phyloP scores from a whole-genome alignment of 2,113 vertebrate species.

The Hemiprocne comata region DNA sequence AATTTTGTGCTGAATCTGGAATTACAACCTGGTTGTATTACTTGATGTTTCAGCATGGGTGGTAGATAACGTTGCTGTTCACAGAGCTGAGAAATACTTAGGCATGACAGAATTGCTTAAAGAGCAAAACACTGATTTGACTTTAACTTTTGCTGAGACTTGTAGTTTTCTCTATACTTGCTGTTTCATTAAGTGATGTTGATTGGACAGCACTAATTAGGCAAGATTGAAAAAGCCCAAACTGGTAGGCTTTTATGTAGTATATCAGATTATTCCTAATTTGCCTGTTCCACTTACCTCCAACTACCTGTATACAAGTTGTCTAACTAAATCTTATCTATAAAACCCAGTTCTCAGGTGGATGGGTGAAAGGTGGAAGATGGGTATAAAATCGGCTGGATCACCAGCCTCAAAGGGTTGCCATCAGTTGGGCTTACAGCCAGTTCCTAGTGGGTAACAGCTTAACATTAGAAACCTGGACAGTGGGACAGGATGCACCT shows the following conservation, averaged over 20 bases:
- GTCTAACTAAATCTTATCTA: not conserved
- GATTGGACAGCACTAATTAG: not conserved
- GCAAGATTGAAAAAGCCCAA: not conserved
- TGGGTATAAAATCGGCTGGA: not conserved
- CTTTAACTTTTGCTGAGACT: not conserved
- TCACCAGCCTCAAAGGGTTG: not conserved
- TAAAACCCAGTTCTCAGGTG: not conserved
- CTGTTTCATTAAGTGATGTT: not conserved
- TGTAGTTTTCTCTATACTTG: not conserved
- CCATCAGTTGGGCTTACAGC: not conserved
- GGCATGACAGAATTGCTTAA: not conserved
- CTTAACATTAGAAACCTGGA: not conserved
- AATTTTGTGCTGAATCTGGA: not conserved
- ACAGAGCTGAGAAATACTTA: not conserved
- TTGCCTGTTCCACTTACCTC: not conserved
- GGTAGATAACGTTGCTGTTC: not conserved
- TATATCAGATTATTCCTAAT: not conserved
- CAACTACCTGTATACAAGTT: not conserved
- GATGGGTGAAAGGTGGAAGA: not conserved
- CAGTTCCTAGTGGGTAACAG: not conserved
- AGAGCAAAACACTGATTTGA: not conserved
- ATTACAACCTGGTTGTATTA: not conserved
- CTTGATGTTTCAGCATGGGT: not conserved
- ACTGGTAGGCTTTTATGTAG: not conserved
- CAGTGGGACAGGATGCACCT: not conserved